Evolutionary conservation across 1,140 invertebrate species (phyloP).

Genomic region (Popillia japonica): DNA sequence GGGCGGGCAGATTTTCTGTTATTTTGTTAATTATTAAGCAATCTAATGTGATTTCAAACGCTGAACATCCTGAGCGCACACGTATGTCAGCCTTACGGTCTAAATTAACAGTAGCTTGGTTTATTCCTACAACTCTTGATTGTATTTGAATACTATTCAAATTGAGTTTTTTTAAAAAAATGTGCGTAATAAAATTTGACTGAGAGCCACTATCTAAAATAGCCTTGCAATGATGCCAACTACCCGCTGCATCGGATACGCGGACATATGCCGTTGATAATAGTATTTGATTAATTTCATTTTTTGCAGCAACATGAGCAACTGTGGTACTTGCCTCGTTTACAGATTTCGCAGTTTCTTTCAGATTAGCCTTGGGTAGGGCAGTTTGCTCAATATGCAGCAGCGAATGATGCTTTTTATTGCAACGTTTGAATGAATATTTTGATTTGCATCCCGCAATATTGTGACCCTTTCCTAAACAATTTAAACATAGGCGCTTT

Average conservation of each 20-base stretch:
- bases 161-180: too few relatives aligned
- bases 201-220: neutral
- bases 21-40: too few relatives aligned
- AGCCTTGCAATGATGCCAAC: neutral
- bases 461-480: neutral
- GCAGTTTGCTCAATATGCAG: neutral
- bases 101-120: too few relatives aligned
- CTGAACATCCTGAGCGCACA: too few relatives aligned
- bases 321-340: neutral
- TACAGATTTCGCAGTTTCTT: too few relatives aligned
- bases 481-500: neutral
- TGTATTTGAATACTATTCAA: too few relatives aligned
- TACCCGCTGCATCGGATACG: neutral
- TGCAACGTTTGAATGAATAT: neutral
- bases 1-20: too few relatives aligned
- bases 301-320: neutral
- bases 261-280: neutral
- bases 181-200: neutral
- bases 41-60: too few relatives aligned
- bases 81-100: too few relatives aligned
- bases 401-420: neutral
- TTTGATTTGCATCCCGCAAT: too few relatives aligned
- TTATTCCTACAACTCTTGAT: too few relatives aligned
- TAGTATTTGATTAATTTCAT: neutral
- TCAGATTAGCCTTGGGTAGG: neutral